These are phyloP conservation scores for Acleris cristana DNA, from an alignment of 2,888 invertebrate species.

Conservation along the genomic window DNA sequence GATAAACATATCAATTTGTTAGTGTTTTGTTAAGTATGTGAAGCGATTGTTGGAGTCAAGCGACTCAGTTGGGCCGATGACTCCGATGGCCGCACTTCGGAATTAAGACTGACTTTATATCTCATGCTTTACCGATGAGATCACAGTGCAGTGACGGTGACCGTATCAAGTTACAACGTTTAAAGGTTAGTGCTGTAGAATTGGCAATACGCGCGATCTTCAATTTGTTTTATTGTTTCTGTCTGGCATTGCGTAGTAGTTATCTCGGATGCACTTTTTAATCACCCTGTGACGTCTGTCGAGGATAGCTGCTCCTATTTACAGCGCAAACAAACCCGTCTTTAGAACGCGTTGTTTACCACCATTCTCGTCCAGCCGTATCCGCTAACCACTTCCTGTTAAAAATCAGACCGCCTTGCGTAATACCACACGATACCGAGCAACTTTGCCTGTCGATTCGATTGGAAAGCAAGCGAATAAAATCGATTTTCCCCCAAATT, in stretches of 20 bases:
- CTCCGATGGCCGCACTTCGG: slow-evolving; percentile 62
- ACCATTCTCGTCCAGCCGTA: slow-evolving; percentile 58
- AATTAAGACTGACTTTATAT: slow-evolving; percentile 61
- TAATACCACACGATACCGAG: slow-evolving; percentile 51
- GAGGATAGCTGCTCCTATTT: slow-evolving; percentile 23
- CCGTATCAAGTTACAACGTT: background rate
- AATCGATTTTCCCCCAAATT: slow-evolving; percentile 84
- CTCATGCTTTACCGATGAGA: slow-evolving; percentile 39
- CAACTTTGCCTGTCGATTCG: slow-evolving; percentile 72
- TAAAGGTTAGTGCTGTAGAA: slow-evolving; percentile 16
- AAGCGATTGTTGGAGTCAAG: slow-evolving; percentile 67
- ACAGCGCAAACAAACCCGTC: slow-evolving; percentile 50
- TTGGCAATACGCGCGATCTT: background rate
- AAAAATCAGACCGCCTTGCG: slow-evolving; percentile 56
- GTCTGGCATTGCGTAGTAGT: background rate
- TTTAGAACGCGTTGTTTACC: slow-evolving; percentile 61
- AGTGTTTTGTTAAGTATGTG: slow-evolving; percentile 80
- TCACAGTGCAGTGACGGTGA: slow-evolving; percentile 3
- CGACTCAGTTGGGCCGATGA: slow-evolving; percentile 69
- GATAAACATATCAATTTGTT: slow-evolving; percentile 84
- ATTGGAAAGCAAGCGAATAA: slow-evolving; percentile 80
- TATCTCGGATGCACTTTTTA: background rate
- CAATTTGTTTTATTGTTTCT: slow-evolving; percentile 1
- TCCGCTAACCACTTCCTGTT: slow-evolving; percentile 77
- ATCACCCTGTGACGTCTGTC: slow-evolving; percentile 22